Base-by-base conservation (phyloP, 2,888 invertebrate genomes). In the Lepidocyrtinus sp. region DNA sequence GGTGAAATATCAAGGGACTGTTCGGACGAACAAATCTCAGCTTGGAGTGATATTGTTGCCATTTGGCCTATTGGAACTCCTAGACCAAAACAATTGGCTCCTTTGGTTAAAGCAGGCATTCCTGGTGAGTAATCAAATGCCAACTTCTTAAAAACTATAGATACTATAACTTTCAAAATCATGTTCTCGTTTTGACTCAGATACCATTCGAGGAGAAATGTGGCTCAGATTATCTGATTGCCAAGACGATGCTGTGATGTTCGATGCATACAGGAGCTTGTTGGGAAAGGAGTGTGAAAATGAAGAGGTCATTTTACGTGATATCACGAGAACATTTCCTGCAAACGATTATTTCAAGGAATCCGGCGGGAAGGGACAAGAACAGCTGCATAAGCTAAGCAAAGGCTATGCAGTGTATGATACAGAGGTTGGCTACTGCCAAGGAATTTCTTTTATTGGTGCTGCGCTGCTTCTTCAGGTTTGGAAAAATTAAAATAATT, bases 381-480 rank as follows among this genome's bases (percentile, higher is more conserved):
- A 99, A 90, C 94, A 97, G 15, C 90, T 99, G 72, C 96, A 96
- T 88, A 94, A 96, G 88, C 95, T 99, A 88, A 97, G 97, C 88
- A 96, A 97, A 89, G 99, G 98, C 0, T 99, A 99, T 90, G 97
- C 99, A 1, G 95, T 98, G 7, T 95, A 97, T 89, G 99, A 99
- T 89, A 93, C 94, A 79, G 99, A 99, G 90, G 96, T 99, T 82
- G 98, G 98, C 75, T 99, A 99, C 90, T 99, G 99, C 89, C 99
- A 99, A 90, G 99, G 99, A 3, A 92, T 99, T 81, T 99, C 98
- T 89, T 99, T 99, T 89, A 91, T 99, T 50, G 98, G 97, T 46
- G 99, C 99, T 82, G 97, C 98, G 70, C 90, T 99, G 76, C 90
- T 99, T 27, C 90, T 81, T 21, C 81, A 81, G 65, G 75, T 75